A percentile compares a stretch with the other conserved stretches of the same genome.
These are phyloP conservation scores for Zeuzera pyrina DNA, from an alignment of 2,888 invertebrate genomes.

Conservation along the genomic window DNA sequence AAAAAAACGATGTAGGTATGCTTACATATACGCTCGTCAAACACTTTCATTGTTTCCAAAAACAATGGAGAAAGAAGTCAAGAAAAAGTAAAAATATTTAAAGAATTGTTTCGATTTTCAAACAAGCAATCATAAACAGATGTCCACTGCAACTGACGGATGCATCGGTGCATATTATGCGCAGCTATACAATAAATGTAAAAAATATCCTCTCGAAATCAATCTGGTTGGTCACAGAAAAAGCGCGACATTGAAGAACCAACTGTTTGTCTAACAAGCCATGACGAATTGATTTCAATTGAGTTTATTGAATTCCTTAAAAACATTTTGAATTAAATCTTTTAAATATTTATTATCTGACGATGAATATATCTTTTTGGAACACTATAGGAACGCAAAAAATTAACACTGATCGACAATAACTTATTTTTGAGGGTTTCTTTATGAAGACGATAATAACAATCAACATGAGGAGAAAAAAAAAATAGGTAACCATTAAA, in stretches of 20 bases:
- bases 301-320: too few species aligned
- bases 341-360: too few species aligned
- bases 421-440: too few species aligned
- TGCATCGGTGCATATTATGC: neutral
- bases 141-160: neutral
- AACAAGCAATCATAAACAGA: neutral
- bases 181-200: neutral
- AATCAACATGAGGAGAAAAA: too few species aligned
- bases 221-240: neutral
- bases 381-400: too few species aligned
- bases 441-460: too few species aligned
- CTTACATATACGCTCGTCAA: constrained; percentile 20
- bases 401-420: too few species aligned
- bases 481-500: too few species aligned
- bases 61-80: neutral
- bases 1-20: too few species aligned
- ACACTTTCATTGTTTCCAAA: constrained; percentile 24
- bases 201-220: neutral
- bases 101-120: neutral
- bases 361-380: too few species aligned
- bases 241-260: neutral
- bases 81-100: neutral
- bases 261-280: neutral
- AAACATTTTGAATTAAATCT: too few species aligned
- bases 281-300: neutral